Evolutionary conservation across 2,888 invertebrate species (phyloP), one percentile per base, ranked within the genome.

Genomic region (Lysandra coridon): DNA sequence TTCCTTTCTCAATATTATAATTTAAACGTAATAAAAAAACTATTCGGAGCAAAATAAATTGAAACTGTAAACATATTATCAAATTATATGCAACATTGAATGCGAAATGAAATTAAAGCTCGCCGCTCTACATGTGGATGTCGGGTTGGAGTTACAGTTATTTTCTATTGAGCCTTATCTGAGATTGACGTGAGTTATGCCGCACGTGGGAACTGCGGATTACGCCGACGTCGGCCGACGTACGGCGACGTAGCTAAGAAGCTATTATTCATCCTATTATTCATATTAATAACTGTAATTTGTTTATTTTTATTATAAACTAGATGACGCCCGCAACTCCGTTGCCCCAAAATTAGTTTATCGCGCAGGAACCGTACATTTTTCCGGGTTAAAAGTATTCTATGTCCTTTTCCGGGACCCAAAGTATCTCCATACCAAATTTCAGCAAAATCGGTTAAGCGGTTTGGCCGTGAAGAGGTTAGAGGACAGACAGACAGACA

Each of bases 181-280:
- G 83, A 88, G 86, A 90, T 87, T 88, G 87, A 88, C 86, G 86
- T 60, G 79, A 81, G 82, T 81, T 82, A 83, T 87, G 90, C 89
- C 88, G 89, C 90, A 90, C 92, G 93, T 93, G 93, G 90, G 93
- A 93, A 92, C 89, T 87, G 85, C 89, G 90, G 91, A 91, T 93
- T 93, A 93, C 89, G 87, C 87, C 84, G 92, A 93, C 92, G 87
- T 81, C 92, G 89, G 87, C 87, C 84, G 92, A 93, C 92, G 87
- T 81, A 84, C 91, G 92, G 93, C 92, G 81, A 78, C 82, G 74
- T 79, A 69, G 12, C 69, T 37, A 17, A 64, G 64, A 69, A 37
- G 69, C 64, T 69, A 69, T 37, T 37, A 37, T 69, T 33, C 12
- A 69, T 5, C 37, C 64, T 69, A 69, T 37, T 37, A 37, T 69